Evolutionary conservation across 2,797 vertebrate species (phyloP), one percentile per base, ranked within the genome.

Genomic region (Setipinna tenuifilis): DNA sequence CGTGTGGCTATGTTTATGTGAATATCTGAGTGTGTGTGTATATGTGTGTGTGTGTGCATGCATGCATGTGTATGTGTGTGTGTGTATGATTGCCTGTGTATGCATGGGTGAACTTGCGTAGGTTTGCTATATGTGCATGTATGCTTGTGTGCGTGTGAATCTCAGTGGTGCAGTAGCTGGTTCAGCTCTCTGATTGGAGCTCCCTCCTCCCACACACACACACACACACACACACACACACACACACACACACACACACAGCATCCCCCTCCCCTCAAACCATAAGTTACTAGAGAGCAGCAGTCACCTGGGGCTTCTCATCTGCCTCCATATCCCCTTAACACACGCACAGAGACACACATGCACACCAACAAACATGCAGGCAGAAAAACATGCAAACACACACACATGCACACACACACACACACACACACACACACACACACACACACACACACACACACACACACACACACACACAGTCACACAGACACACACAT

Each of bases 41-140:
- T 2, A 9, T 46, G 41, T 68, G 19, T 48, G 46, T 50, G 65
- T 75, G 46, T 46, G 59, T 48, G 31, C 58, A 31, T 75, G 82
- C 4, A 7, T 35, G n/a, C 46, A 81, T 35, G 54, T 68, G 46
- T 65, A 84, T 78, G 88, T 62, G 80, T 85, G 88, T 62, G 82
- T 86, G 61, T 61, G 68, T 59, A 23, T 65, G 62, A 6, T 61
- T n/a, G 5, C 59, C 19, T 65, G 62, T 68, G 62, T 25, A 31
- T 68, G 65, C 5, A 6, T 71, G 65, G 11, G 65, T 35, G 68
- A 9, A 25, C 10, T 12, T 28, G 62, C 7, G 62, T 65, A 11
- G 62, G 62, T 28, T 65, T 12, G 23, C 23, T 16, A 41, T 75
- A 14, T 54, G 50, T 54, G 68, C 25, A 19, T 75, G 65, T 16